Percentiles rank a stretch among this genome's conserved stretches.
These are phyloP conservation scores for Schizaphis graminum DNA, from an alignment of 2,888 invertebrate species.

Conservation along the genomic window DNA sequence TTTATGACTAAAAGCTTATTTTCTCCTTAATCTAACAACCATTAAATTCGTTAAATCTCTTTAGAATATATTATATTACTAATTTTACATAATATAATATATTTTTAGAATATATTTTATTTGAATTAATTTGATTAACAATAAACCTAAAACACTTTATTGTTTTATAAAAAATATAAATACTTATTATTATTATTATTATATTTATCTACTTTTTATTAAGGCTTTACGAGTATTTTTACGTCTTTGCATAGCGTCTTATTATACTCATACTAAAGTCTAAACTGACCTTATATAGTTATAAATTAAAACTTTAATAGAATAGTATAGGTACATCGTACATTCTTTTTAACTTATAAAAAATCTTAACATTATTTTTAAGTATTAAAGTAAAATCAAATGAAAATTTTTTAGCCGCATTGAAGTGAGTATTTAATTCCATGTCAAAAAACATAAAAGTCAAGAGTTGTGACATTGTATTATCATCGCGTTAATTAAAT, in stretches of 20 bases:
- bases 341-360: background rate
- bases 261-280: background rate
- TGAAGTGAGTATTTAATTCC: background rate
- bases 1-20: background rate
- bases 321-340: background rate
- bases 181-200: background rate
- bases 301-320: background rate
- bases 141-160: background rate
- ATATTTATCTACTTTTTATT: background rate
- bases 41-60: background rate
- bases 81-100: background rate
- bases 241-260: background rate
- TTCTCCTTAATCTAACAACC: background rate
- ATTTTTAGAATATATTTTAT: background rate
- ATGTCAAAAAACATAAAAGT: background rate
- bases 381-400: background rate
- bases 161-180: background rate
- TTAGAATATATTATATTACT: background rate
- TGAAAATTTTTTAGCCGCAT: background rate
- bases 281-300: background rate
- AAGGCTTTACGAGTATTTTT: background rate
- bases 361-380: background rate
- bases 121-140: background rate
- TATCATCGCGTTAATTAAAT: background rate
- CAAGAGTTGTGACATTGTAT: background rate